Conservation (phyloP, 2,797 vertebrate species). For the Chiloscyllium punctatum region DNA sequence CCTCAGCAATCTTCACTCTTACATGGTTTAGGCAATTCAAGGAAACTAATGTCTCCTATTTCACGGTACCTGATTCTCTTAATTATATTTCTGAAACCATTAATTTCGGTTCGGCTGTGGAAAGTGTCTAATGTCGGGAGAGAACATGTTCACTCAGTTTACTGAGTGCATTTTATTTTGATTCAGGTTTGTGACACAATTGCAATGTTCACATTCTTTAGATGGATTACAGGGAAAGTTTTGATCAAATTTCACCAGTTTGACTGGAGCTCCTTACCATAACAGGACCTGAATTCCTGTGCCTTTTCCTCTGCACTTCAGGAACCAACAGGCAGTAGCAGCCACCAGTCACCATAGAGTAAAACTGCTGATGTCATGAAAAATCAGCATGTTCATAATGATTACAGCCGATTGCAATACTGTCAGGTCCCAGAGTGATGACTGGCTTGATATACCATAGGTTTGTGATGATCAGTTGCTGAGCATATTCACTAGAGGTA, state of each 20-base stretch:
- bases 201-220: not conserved
- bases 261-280: not conserved
- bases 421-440: too few species aligned
- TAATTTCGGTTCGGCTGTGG: not conserved
- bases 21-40: not conserved
- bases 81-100: constrained; percentile 24
- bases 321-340: not conserved
- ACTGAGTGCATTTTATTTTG: too few species aligned
- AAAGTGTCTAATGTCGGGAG: not conserved
- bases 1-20: not conserved
- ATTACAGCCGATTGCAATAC: too few species aligned
- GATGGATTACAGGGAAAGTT: not conserved
- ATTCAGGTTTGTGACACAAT: not conserved
- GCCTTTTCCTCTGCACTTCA: not conserved
- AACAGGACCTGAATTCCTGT: not conserved
- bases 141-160: not conserved
- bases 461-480: too few species aligned
- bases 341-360: not conserved
- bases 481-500: too few species aligned
- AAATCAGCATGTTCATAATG: not conserved
- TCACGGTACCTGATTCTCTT: constrained; percentile 8
- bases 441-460: too few species aligned
- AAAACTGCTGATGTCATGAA: not conserved
- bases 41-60: not conserved
- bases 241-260: not conserved